Evolutionary conservation across 2,888 invertebrate species (phyloP).

Genomic region (Homarus gammarus): DNA sequence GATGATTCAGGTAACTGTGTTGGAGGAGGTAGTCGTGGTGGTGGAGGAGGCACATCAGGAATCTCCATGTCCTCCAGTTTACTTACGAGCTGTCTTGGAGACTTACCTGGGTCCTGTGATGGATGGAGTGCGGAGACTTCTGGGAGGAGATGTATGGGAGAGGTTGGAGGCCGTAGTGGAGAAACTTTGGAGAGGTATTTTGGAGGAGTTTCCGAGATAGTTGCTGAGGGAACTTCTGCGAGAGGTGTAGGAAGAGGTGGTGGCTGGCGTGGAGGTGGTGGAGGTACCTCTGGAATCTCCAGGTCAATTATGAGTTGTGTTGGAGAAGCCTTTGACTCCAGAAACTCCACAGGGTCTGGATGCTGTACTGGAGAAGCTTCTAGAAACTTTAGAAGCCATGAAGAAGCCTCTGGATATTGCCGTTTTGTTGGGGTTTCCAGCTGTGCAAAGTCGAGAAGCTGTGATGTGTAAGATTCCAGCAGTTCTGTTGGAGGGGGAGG

Average conservation of each 20-base stretch:
- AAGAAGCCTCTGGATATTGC: neutral
- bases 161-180: too few relatives aligned
- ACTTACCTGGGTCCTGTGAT: neutral
- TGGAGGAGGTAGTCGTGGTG: slow-evolving; percentile 44
- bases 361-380: slow-evolving; percentile 1
- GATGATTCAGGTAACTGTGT: neutral
- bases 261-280: neutral
- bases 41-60: slow-evolving; percentile 45
- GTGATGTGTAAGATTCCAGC: neutral
- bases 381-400: neutral
- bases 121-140: too few relatives aligned
- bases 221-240: too few relatives aligned
- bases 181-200: neutral
- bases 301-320: neutral
- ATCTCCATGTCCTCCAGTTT: slow-evolving; percentile 38
- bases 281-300: neutral
- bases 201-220: neutral
- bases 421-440: too few relatives aligned
- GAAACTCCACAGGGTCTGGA: neutral
- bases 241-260: too few relatives aligned
- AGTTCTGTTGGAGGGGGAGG: too few relatives aligned
- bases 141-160: too few relatives aligned
- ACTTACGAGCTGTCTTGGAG: neutral
- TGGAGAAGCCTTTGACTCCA: neutral
- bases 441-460: neutral